A percentile compares a stretch with the other conserved stretches of the same genome.
phyloP scores from a whole-genome alignment of 2,113 vertebrate genomes.

The human (Homo sapiens) region GRCh38 chr3:39932001-39932500 shows the following conservation, averaged over 20 bases:
- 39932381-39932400: too few relatives aligned
- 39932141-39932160: background rate
- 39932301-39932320: background rate
- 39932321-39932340: background rate
- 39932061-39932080: background rate
- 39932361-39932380: background rate
- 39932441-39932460: too few relatives aligned
- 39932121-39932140: background rate
- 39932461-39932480: too few relatives aligned
- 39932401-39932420: too few relatives aligned
- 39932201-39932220: background rate
- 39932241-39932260: background rate
- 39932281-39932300: background rate
- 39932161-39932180: background rate
- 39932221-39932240: background rate
- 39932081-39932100: background rate
- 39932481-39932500: too few relatives aligned
- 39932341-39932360: background rate
- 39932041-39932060: background rate
- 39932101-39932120: background rate
- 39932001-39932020: background rate
- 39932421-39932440: too few relatives aligned
- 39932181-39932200: background rate
- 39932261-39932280: background rate
- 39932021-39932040: background rate